Conservation (phyloP, 2,888 invertebrate genomes). For the Morpho helenor region DNA sequence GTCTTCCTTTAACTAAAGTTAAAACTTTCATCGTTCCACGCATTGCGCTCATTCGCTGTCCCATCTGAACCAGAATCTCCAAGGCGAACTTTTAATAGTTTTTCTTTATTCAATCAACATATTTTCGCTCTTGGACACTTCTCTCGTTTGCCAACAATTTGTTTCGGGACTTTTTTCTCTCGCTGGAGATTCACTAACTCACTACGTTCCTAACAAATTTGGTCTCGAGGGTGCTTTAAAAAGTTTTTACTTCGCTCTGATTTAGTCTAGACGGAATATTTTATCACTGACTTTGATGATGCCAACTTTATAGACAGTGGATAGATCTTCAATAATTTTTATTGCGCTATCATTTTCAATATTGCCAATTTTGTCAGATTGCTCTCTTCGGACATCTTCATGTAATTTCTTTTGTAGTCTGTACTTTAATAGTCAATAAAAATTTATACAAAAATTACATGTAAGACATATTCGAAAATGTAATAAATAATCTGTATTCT, state of each 20-base stretch:
- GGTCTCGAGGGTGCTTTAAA: slow-evolving; percentile 58
- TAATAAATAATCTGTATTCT: too few relatives aligned
- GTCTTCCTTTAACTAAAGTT: slow-evolving; percentile 30
- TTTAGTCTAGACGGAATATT: slow-evolving; percentile 57
- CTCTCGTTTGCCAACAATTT: slow-evolving; percentile 73
- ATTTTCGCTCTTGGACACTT: slow-evolving; percentile 74
- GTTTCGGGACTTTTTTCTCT: slow-evolving; percentile 68
- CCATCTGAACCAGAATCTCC: slow-evolving; percentile 60
- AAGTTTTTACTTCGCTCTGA: slow-evolving; percentile 50
- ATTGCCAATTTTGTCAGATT: slow-evolving; percentile 8
- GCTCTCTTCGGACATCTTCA: slow-evolving; percentile 6
- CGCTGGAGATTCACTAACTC: slow-evolving; percentile 49
- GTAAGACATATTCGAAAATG: too few relatives aligned
- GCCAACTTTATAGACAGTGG: slow-evolving; percentile 22
- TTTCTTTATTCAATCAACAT: slow-evolving; percentile 79
- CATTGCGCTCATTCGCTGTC: slow-evolving; percentile 52
- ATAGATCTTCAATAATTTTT: slow-evolving; percentile 16
- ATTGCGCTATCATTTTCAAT: slow-evolving; percentile 16
- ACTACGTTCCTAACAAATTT: slow-evolving; percentile 59
- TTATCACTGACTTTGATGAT: slow-evolving; percentile 37
- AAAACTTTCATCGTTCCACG: slow-evolving; percentile 38
- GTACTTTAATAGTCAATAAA: not conserved
- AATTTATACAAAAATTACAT: too few relatives aligned
- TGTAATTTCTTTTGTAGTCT: slow-evolving; percentile 13
- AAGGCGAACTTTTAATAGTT: slow-evolving; percentile 73